phyloP scores from a whole-genome alignment of 1,140 invertebrate species.

The Andrena cerasifolii region DNA sequence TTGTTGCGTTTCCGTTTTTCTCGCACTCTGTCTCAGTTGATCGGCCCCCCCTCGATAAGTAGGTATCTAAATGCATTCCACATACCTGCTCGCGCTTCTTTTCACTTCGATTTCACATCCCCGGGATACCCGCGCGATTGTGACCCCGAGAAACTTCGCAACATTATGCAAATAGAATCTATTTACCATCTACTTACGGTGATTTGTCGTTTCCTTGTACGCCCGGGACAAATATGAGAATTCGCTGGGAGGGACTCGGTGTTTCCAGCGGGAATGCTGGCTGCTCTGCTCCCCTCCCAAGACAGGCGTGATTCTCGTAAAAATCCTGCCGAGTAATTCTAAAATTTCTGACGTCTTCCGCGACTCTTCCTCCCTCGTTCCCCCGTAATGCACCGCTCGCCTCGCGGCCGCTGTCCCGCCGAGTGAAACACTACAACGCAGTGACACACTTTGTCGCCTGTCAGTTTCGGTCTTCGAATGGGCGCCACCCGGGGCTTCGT shows the following conservation, averaged over 20 bases:
- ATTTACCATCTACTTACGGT: conserved; percentile 15
- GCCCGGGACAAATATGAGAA: conserved; percentile 1
- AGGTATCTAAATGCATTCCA: background rate
- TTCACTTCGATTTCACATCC: conserved; percentile 1
- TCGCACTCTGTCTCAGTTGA: background rate
- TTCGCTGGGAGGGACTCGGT: background rate
- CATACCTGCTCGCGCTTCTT: background rate
- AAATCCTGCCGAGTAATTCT: too few species aligned
- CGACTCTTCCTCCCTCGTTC: too few species aligned
- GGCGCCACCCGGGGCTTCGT: conserved; percentile 26
- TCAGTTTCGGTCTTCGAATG: conserved; percentile 16
- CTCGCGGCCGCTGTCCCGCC: too few species aligned
- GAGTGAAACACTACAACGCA: conserved; percentile 39
- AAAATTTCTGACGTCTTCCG: too few species aligned
- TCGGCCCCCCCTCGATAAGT: background rate
- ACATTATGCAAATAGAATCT: conserved; percentile 45
- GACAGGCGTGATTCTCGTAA: too few species aligned
- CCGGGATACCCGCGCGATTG: background rate
- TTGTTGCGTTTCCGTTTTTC: conserved; percentile 32
- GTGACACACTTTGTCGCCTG: conserved; percentile 19
- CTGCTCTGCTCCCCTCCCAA: too few species aligned
- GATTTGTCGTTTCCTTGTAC: conserved; percentile 30
- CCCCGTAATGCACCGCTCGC: too few species aligned
- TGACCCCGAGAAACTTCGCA: conserved; percentile 18
- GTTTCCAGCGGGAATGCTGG: background rate